phyloP scores from a whole-genome alignment of 2,888 invertebrate species.

The Pandemis corylana region DNA sequence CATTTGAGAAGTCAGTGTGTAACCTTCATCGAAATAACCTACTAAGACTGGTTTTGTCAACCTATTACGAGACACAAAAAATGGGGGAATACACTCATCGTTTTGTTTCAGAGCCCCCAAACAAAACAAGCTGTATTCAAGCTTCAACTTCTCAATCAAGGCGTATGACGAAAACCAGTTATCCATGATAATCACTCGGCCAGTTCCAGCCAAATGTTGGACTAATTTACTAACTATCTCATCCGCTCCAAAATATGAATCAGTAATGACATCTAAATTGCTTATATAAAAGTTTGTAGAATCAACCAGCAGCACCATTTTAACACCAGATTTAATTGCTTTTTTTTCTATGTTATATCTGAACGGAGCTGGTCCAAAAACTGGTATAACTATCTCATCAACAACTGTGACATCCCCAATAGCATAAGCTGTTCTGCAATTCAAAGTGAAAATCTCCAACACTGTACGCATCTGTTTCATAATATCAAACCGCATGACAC shows the following conservation, averaged over 20 bases:
- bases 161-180: constrained; percentile 70
- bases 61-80: not conserved
- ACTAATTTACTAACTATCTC: constrained; percentile 69
- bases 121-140: constrained; percentile 64
- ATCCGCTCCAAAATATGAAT: constrained; percentile 65
- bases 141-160: constrained; percentile 62
- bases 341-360: constrained; percentile 73
- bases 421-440: constrained; percentile 71
- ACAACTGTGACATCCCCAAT: constrained; percentile 67
- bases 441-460: constrained; percentile 77
- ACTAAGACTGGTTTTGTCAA: constrained; percentile 44
- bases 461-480: constrained; percentile 76
- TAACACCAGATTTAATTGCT: constrained; percentile 69
- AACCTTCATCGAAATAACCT: constrained; percentile 67
- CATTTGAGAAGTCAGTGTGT: constrained; percentile 68
- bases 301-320: constrained; percentile 73
- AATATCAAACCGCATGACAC: constrained; percentile 64
- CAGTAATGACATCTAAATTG: constrained; percentile 75
- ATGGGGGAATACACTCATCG: constrained; percentile 32
- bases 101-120: constrained; percentile 67
- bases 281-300: constrained; percentile 73
- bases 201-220: constrained; percentile 69
- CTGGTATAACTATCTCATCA: constrained; percentile 76
- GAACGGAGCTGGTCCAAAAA: constrained; percentile 77
- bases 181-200: constrained; percentile 69